Conservation (phyloP, 92 coral and sea anemone genomes). For the Parazoanthus swiftii region DNA sequence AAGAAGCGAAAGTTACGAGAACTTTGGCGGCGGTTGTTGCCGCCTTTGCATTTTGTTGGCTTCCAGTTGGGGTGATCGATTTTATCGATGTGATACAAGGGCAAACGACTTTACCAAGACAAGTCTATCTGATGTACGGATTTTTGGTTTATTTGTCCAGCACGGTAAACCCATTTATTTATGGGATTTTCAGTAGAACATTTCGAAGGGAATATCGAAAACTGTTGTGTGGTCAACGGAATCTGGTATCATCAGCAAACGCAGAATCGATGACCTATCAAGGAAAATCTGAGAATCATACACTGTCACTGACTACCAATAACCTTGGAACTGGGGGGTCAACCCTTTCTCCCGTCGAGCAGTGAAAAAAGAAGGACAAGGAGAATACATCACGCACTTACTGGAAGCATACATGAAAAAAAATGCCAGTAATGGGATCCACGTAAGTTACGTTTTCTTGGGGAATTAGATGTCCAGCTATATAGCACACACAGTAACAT, state of each 20-base stretch:
- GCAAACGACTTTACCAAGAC: conserved; percentile 51
- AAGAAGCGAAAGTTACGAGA: conserved; percentile 74
- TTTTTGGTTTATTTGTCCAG: conserved; percentile 60
- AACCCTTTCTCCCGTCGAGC: not conserved
- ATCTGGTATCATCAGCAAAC: conserved; percentile 1
- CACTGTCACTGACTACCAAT: not conserved
- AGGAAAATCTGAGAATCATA: not conserved
- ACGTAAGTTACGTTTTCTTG: too few relatives aligned
- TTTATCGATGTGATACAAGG: conserved; percentile 57
- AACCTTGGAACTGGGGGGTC: not conserved
- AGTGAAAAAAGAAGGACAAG: not conserved
- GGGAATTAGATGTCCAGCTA: not conserved
- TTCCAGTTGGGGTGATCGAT: conserved; percentile 66
- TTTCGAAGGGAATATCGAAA: conserved; percentile 63
- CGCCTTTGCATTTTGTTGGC: conserved; percentile 70
- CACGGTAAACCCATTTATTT: conserved; percentile 69
- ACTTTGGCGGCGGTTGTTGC: conserved; percentile 67
- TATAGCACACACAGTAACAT: not conserved
- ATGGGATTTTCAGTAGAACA: conserved; percentile 62
- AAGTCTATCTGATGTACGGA: conserved; percentile 60
- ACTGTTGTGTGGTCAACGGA: conserved; percentile 18
- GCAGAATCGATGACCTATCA: conserved; percentile 21
- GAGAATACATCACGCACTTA: not conserved
- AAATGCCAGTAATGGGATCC: not conserved
- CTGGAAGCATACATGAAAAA: not conserved